Percentiles rank a stretch among this genome's conserved stretches.
phyloP scores from a whole-genome alignment of 2,797 vertebrate species.

The Diplodus puntazzo region DNA sequence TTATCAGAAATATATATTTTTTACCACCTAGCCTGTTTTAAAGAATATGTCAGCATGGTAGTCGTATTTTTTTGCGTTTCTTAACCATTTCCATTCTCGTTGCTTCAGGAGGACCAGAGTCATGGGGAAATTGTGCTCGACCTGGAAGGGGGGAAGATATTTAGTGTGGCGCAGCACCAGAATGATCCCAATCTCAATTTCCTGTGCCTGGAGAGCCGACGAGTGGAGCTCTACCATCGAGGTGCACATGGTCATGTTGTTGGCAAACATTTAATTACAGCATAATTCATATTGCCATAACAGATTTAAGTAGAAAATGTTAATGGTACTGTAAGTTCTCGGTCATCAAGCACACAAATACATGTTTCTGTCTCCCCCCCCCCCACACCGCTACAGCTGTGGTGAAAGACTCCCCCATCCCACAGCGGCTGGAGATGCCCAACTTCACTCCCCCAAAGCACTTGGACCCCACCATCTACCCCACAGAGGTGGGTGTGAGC shows the following conservation, averaged over 20 bases:
- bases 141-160: slow-evolving; percentile 90
- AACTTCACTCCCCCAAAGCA: slow-evolving; percentile 85
- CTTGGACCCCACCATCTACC: slow-evolving; percentile 91
- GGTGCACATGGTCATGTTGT: slow-evolving; percentile 74
- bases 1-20: too few species aligned
- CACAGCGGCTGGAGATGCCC: slow-evolving; percentile 87
- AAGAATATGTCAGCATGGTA: too few species aligned
- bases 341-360: background rate
- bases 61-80: slow-evolving; percentile 2
- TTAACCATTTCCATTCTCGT: background rate
- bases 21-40: too few species aligned
- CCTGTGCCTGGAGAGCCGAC: slow-evolving; percentile 90
- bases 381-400: slow-evolving; percentile 76
- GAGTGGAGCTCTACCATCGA: slow-evolving; percentile 90
- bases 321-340: background rate
- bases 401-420: slow-evolving; percentile 85
- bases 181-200: slow-evolving; percentile 91
- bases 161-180: slow-evolving; percentile 91
- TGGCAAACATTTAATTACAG: slow-evolving; percentile 1
- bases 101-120: slow-evolving; percentile 83
- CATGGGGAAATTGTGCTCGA: slow-evolving; percentile 93
- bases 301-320: background rate
- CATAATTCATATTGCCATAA: background rate
- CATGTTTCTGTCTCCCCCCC: background rate
- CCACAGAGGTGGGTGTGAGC: slow-evolving; percentile 90